phyloP scores from a whole-genome alignment of 2,888 invertebrate species.

The Eulithis prunata region DNA sequence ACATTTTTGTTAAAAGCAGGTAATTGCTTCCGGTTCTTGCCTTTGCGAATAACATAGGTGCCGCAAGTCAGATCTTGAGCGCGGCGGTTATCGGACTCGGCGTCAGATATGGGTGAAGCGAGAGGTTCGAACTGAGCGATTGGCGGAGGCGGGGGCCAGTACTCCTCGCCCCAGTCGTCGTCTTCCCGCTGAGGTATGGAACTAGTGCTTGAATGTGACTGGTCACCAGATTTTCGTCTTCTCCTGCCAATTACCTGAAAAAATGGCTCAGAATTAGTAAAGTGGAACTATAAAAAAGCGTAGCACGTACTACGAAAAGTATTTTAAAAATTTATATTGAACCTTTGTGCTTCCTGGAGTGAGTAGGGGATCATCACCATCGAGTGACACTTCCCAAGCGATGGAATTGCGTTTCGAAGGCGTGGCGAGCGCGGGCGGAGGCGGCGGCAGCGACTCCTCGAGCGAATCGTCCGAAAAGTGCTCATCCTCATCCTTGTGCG shows the following conservation, averaged over 20 bases:
- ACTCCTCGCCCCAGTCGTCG: constrained; percentile 85
- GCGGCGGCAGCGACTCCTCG: constrained; percentile 90
- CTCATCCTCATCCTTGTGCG: constrained; percentile 73
- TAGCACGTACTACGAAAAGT: constrained; percentile 9
- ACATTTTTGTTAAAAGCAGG: constrained; percentile 83
- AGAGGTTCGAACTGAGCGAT: constrained; percentile 86
- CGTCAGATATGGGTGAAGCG: constrained; percentile 88
- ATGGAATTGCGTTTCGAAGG: constrained; percentile 91
- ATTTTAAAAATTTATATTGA: constrained; percentile 19
- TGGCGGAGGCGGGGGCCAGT: constrained; percentile 90
- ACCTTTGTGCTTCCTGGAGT: constrained; percentile 89
- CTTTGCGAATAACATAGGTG: constrained; percentile 92
- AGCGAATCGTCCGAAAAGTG: constrained; percentile 94
- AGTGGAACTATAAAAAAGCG: background rate
- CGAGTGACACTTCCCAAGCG: constrained; percentile 94
- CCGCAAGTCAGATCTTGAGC: constrained; percentile 81
- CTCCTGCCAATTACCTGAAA: constrained; percentile 84
- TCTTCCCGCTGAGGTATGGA: constrained; percentile 88
- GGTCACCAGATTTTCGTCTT: constrained; percentile 83
- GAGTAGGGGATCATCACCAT: constrained; percentile 87
- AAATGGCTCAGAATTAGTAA: background rate
- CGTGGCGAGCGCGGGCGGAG: constrained; percentile 81
- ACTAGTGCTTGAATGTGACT: constrained; percentile 87
- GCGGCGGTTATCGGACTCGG: constrained; percentile 68
- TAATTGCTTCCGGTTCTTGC: constrained; percentile 88